Evolutionary conservation across 2,113 vertebrate genomes (phyloP).

Genomic region (Amia ocellicauda): DNA sequence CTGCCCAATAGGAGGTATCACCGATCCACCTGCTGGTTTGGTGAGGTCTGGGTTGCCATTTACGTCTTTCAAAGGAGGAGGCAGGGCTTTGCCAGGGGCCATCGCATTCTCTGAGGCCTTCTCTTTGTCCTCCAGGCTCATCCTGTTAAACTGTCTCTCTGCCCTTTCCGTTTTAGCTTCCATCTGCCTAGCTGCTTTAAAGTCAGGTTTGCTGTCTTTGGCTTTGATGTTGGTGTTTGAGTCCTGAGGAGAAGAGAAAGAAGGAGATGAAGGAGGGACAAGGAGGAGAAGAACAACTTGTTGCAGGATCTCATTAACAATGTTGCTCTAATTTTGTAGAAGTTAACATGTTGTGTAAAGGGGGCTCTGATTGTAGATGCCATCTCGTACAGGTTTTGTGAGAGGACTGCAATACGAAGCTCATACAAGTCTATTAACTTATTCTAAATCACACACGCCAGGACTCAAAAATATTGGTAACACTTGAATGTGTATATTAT

Average conservation of each 20-base stretch:
- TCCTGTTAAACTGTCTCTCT: slow-evolving; percentile 33
- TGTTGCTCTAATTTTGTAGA: too few species aligned
- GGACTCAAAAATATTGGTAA: too few species aligned
- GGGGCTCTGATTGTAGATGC: neutral
- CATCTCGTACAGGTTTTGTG: neutral
- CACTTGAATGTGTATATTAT: too few species aligned
- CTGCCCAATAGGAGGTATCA: slow-evolving; percentile 57
- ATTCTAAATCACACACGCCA: too few species aligned
- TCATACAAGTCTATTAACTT: too few species aligned
- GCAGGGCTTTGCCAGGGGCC: slow-evolving; percentile 37
- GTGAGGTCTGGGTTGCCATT: slow-evolving; percentile 38
- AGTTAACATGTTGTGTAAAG: too few species aligned
- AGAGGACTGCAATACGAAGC: neutral
- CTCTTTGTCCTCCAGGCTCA: slow-evolving; percentile 26
- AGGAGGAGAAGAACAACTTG: slow-evolving; percentile 2
- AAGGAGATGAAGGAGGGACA: neutral
- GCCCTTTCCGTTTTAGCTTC: slow-evolving; percentile 45
- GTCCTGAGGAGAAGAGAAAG: slow-evolving; percentile 46
- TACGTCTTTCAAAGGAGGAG: slow-evolving; percentile 48
- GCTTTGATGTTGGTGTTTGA: slow-evolving; percentile 39
- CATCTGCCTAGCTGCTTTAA: slow-evolving; percentile 51
- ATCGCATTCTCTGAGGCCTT: neutral
- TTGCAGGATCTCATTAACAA: too few species aligned
- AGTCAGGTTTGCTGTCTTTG: slow-evolving; percentile 39
- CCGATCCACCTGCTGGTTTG: slow-evolving; percentile 31